Percentiles rank a stretch among this genome's conserved stretches.
Conservation (phyloP, 2,113 vertebrate species). For the Falcunculus frontatus region DNA sequence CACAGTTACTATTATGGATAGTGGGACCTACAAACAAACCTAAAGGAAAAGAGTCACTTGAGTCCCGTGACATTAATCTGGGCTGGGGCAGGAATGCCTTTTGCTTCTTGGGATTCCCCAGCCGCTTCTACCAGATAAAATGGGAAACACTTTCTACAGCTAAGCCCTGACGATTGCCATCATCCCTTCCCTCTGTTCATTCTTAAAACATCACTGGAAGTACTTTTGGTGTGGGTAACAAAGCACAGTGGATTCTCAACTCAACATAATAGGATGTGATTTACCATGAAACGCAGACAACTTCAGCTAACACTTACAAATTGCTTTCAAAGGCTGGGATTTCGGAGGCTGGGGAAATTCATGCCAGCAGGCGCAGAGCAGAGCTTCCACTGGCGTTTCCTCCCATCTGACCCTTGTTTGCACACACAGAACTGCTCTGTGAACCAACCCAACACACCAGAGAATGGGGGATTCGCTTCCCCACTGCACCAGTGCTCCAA, state of each 20-base stretch:
- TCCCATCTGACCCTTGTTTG: not conserved
- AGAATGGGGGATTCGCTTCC: not conserved
- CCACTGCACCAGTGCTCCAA: not conserved
- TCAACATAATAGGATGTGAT: not conserved
- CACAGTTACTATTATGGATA: not conserved
- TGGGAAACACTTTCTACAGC: not conserved
- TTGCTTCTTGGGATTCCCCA: not conserved
- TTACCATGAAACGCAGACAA: not conserved
- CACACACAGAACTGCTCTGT: not conserved
- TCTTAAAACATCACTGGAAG: not conserved
- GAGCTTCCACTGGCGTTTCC: not conserved
- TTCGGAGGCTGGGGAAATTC: not conserved
- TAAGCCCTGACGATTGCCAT: not conserved
- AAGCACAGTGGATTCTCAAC: not conserved
- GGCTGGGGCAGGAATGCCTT: not conserved
- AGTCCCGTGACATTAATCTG: not conserved
- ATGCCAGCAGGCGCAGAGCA: not conserved
- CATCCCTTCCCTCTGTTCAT: not conserved
- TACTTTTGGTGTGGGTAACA: not conserved
- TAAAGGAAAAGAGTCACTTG: not conserved
- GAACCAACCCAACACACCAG: not conserved
- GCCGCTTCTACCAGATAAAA: not conserved
- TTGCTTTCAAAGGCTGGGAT: not conserved
- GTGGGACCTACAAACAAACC: not conserved
- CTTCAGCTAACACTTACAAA: not conserved